Percentiles rank a stretch among this genome's conserved stretches.
These are phyloP conservation scores for Metaphire vulgaris DNA, from an alignment of 1,140 invertebrate genomes.

Conservation along the genomic window DNA sequence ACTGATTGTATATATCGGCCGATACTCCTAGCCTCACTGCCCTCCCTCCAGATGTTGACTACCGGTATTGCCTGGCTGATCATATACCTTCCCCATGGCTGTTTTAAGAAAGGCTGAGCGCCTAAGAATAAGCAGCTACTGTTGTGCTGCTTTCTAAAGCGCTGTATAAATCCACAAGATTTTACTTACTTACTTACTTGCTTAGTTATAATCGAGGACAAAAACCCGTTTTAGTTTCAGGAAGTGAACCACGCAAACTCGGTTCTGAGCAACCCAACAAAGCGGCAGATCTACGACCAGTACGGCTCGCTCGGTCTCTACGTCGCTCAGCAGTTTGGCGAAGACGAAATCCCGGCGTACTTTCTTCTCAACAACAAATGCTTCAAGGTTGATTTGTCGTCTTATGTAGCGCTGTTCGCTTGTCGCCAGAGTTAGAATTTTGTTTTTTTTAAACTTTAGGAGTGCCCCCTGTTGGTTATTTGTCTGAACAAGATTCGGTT, in stretches of 20 bases:
- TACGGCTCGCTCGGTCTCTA: slow-evolving; percentile 56
- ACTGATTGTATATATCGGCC: no score
- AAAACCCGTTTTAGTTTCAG: slow-evolving; percentile 52
- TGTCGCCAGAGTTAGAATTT: not conserved
- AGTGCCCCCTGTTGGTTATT: not conserved
- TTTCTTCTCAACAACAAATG: slow-evolving; percentile 70
- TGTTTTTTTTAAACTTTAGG: not conserved
- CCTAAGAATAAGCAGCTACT: no score
- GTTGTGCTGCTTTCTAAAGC: no score
- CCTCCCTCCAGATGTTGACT: no score
- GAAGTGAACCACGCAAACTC: slow-evolving; percentile 55
- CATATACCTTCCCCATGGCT: no score
- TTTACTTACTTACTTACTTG: no score
- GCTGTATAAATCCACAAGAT: no score
- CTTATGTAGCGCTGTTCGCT: not conserved
- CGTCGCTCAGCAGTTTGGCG: slow-evolving; percentile 55
- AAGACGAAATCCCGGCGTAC: slow-evolving; percentile 53
- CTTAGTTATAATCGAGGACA: no score
- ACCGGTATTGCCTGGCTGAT: no score
- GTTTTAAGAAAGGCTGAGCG: no score
- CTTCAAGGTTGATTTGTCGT: slow-evolving; percentile 67
- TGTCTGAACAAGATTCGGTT: not conserved
- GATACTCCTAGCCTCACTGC: no score
- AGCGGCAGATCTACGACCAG: slow-evolving; percentile 53
- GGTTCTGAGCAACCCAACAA: slow-evolving; percentile 52